A percentile compares a stretch with the other conserved stretches of the same genome.
phyloP scores from a whole-genome alignment of 2,797 vertebrate genomes.

The Hipposideros larvatus region DNA sequence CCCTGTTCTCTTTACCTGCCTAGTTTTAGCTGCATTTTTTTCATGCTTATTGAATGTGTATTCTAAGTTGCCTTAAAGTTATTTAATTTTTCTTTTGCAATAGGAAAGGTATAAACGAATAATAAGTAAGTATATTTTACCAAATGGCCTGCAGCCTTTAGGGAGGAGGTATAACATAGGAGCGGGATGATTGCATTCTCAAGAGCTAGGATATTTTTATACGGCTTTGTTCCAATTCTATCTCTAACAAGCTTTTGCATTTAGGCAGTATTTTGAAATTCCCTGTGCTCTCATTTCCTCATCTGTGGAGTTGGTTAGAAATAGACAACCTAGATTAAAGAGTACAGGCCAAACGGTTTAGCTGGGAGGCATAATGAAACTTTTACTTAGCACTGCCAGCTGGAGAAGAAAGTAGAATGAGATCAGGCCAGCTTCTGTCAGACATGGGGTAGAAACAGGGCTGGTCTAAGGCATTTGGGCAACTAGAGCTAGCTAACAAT shows the following conservation, averaged over 20 bases:
- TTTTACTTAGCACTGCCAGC: accelerated
- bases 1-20: background rate
- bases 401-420: background rate
- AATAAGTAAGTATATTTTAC: background rate
- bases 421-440: background rate
- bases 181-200: background rate
- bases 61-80: background rate
- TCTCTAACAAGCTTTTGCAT: background rate
- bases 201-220: background rate
- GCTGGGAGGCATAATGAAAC: background rate
- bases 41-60: background rate
- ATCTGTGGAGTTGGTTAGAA: background rate
- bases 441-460: accelerated
- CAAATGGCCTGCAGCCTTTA: background rate
- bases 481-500: background rate
- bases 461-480: background rate
- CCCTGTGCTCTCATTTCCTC: background rate
- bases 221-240: background rate
- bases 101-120: background rate
- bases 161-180: background rate
- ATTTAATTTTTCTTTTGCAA: background rate
- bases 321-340: background rate
- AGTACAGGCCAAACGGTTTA: background rate
- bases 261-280: background rate
- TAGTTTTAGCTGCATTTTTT: background rate